Percentiles rank a stretch among this genome's conserved stretches.
phyloP scores from a whole-genome alignment of 2,113 vertebrate genomes.

The Calidris pygmaea region DNA sequence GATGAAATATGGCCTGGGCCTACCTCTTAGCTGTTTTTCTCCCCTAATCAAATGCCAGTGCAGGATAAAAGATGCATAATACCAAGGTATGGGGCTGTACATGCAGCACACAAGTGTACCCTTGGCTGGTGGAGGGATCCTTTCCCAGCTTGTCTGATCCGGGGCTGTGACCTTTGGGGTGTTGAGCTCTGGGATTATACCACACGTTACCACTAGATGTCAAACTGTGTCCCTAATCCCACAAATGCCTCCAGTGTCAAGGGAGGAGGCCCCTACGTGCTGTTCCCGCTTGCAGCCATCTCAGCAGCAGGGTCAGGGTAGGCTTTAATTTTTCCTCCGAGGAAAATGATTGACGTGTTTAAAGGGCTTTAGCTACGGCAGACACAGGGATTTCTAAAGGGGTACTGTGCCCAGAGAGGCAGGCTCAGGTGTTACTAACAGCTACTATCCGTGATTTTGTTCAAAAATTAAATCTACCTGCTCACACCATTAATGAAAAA shows the following conservation, averaged over 20 bases:
- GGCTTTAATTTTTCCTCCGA: background rate
- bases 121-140: background rate
- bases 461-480: background rate
- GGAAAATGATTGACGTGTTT: background rate
- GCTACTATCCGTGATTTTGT: background rate
- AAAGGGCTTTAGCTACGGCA: background rate
- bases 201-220: slow-evolving; percentile 64
- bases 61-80: background rate
- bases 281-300: background rate
- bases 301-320: background rate
- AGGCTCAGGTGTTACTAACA: background rate
- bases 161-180: background rate
- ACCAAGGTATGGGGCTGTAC: background rate
- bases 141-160: background rate
- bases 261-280: background rate
- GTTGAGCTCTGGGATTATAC: background rate
- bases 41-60: background rate
- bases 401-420: background rate
- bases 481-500: background rate
- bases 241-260: background rate
- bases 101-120: fast-evolving
- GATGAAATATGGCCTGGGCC: background rate
- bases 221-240: slow-evolving; percentile 48
- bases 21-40: background rate
- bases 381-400: background rate